phyloP scores from a whole-genome alignment of 2,888 invertebrate species.

The Plutella xylostella region DNA sequence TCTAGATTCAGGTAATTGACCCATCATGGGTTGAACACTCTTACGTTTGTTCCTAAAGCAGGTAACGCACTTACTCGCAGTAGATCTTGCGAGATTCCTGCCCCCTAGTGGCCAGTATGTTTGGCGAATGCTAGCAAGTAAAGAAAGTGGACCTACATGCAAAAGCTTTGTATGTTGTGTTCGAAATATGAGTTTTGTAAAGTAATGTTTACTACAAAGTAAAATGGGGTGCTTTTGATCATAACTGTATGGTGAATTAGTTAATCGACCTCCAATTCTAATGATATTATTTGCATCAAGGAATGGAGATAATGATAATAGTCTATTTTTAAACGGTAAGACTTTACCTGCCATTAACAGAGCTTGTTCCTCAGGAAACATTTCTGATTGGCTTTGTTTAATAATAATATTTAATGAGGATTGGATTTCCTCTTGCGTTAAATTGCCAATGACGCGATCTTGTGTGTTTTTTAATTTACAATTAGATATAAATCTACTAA shows the following conservation, averaged over 20 bases:
- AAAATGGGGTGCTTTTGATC: conserved; percentile 13
- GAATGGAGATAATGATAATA: conserved; percentile 6
- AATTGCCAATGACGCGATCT: neutral
- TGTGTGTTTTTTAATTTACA: neutral
- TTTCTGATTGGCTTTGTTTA: neutral
- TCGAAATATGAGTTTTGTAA: conserved; percentile 15
- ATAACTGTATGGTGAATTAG: conserved; percentile 11
- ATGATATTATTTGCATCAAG: neutral
- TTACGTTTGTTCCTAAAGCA: conserved; percentile 14
- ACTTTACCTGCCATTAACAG: neutral
- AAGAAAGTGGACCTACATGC: conserved; percentile 15
- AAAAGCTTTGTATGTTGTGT: conserved; percentile 11
- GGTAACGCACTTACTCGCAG: conserved; percentile 11
- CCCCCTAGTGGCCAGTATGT: conserved; percentile 15
- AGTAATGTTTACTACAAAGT: conserved; percentile 10
- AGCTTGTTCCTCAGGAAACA: conserved; percentile 5
- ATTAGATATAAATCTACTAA: conserved; percentile 5
- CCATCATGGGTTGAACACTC: conserved; percentile 11
- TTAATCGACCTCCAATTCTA: conserved; percentile 10
- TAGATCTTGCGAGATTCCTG: conserved; percentile 11
- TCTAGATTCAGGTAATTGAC: neutral
- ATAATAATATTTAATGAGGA: neutral
- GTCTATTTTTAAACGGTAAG: neutral
- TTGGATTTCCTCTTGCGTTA: neutral
- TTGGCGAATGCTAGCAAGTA: conserved; percentile 13